Percentiles rank a stretch among this genome's conserved stretches.
These are phyloP conservation scores for Fragum whitleyi DNA, from an alignment of 2,888 invertebrate genomes.

Conservation along the genomic window DNA sequence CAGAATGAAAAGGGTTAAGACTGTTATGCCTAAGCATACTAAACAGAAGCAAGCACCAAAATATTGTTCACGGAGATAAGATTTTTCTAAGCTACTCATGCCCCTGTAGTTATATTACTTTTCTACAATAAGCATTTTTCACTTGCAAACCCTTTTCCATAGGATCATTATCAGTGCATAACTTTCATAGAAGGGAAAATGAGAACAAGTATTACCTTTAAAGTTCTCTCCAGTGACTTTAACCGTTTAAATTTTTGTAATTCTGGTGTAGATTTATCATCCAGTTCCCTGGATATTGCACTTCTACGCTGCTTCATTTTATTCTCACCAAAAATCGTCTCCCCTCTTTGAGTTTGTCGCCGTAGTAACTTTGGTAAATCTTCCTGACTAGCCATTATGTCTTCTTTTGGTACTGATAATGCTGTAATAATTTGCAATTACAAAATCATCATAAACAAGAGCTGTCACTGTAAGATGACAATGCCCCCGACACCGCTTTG, in stretches of 20 bases:
- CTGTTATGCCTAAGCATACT: no score
- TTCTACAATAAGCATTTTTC: no score
- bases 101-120: no score
- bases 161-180: no score
- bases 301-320: constrained; percentile 69
- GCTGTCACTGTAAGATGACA: no score
- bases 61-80: no score
- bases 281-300: constrained; percentile 53
- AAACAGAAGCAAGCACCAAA: no score
- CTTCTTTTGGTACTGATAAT: constrained; percentile 22
- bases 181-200: no score
- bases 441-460: background rate
- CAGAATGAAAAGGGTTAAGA: no score
- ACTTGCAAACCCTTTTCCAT: no score
- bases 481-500: no score
- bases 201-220: constrained; percentile 70
- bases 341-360: constrained; percentile 68
- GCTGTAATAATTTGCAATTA: constrained; percentile 17
- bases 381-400: constrained; percentile 65
- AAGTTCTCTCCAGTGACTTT: constrained; percentile 74
- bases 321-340: constrained; percentile 77
- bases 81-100: no score
- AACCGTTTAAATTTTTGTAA: constrained; percentile 71
- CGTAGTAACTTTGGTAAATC: constrained; percentile 72
- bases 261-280: constrained; percentile 54